Evolutionary conservation across 2,797 vertebrate species (phyloP).

Genomic region (Rhabdomys pumilio): DNA sequence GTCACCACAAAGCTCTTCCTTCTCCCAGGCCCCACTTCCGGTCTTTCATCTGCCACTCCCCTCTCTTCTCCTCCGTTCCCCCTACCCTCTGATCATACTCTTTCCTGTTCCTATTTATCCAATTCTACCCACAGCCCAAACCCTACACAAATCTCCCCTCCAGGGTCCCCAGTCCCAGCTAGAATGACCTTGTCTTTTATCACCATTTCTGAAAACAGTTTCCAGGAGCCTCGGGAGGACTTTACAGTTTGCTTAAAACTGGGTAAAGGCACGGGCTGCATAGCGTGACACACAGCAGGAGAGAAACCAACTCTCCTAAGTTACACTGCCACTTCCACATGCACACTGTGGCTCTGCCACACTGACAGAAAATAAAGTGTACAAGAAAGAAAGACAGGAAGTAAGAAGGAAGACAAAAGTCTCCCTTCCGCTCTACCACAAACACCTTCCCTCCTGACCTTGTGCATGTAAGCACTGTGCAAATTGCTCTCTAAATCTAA

Average conservation of each 20-base stretch:
- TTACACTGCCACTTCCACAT: neutral
- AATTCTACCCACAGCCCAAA: neutral
- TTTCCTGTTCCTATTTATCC: conserved; percentile 25
- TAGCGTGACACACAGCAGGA: too few species aligned
- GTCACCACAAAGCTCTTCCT: neutral
- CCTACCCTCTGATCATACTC: neutral
- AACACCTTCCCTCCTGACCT: neutral
- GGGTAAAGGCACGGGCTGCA: neutral
- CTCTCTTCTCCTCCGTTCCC: too few species aligned
- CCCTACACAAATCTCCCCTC: neutral
- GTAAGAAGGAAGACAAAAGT: neutral
- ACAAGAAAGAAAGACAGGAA: neutral
- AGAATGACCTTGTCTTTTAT: neutral
- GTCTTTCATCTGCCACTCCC: neutral
- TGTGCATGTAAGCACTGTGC: neutral
- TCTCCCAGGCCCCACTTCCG: neutral
- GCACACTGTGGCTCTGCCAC: neutral
- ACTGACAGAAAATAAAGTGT: neutral
- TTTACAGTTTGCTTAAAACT: neutral
- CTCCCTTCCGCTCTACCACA: neutral
- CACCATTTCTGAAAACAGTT: neutral
- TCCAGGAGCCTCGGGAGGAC: neutral
- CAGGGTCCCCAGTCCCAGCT: neutral
- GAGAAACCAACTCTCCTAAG: neutral
- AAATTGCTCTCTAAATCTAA: neutral